Evolutionary conservation across 1,140 invertebrate species (phyloP).

Genomic region (Drosophila sp.): DNA sequence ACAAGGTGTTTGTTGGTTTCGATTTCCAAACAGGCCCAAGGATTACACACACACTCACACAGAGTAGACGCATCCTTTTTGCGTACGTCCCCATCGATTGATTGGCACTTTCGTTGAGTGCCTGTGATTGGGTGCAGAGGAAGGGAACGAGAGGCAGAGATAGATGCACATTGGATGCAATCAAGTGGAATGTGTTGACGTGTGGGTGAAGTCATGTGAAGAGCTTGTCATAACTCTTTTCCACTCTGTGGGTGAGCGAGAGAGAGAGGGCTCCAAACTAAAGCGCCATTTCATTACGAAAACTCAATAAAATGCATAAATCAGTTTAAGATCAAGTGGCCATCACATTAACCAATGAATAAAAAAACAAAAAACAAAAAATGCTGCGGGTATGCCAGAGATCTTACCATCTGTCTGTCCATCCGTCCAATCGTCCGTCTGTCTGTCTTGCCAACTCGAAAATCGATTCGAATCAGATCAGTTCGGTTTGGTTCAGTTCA

Average conservation of each 20-base stretch:
- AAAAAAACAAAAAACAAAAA: background rate
- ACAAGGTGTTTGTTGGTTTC: slow-evolving; percentile 9
- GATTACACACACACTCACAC: slow-evolving; percentile 8
- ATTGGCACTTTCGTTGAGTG: slow-evolving; percentile 75
- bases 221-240: slow-evolving; percentile 40
- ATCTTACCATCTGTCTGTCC: slow-evolving; percentile 19
- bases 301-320: slow-evolving; percentile 51
- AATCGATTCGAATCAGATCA: slow-evolving; percentile 24
- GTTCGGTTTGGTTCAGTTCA: slow-evolving; percentile 7
- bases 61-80: slow-evolving; percentile 45
- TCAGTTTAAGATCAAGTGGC: slow-evolving; percentile 67
- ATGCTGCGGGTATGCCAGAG: slow-evolving; percentile 60
- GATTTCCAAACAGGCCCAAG: slow-evolving; percentile 37
- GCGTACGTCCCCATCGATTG: slow-evolving; percentile 38
- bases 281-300: slow-evolving; percentile 73
- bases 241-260: slow-evolving; percentile 19
- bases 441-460: slow-evolving; percentile 10
- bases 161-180: slow-evolving; percentile 30
- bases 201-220: slow-evolving; percentile 39
- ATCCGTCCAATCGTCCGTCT: background rate
- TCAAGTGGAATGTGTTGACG: slow-evolving; percentile 56
- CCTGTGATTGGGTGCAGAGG: slow-evolving; percentile 51
- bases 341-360: slow-evolving; percentile 60
- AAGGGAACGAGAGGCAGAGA: background rate
- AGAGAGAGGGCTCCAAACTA: slow-evolving; percentile 17